These are phyloP conservation scores for Tachysurus vachellii DNA, from an alignment of 2,113 vertebrate species.

Conservation along the genomic window DNA sequence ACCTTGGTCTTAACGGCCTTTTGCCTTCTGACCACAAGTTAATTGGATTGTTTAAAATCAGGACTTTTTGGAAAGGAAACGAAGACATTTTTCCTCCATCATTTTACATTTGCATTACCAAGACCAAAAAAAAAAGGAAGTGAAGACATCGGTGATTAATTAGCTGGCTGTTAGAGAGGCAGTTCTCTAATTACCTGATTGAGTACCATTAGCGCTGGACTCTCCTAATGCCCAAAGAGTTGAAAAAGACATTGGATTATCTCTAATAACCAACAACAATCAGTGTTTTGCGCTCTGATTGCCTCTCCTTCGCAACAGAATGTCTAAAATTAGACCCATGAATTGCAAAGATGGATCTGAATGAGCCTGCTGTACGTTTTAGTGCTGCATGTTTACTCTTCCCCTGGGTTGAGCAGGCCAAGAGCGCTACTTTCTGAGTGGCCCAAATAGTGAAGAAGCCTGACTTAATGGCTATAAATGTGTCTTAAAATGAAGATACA, in stretches of 20 bases:
- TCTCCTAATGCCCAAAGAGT: constrained; percentile 48
- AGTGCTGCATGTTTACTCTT: constrained; percentile 13
- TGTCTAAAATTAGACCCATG: constrained; percentile 4
- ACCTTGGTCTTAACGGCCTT: constrained; percentile 25
- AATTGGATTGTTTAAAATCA: constrained; percentile 38
- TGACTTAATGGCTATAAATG: constrained; percentile 40
- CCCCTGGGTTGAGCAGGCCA: constrained; percentile 27
- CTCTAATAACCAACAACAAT: constrained; percentile 3
- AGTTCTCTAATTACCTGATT: constrained; percentile 58
- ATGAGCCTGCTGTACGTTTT: not conserved
- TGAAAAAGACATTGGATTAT: constrained; percentile 40
- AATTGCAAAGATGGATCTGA: constrained; percentile 1
- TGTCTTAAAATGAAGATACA: constrained; percentile 41
- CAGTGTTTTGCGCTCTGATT: constrained; percentile 50
- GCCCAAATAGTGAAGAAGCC: constrained; percentile 60
- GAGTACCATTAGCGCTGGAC: constrained; percentile 48
- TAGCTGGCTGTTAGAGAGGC: constrained; percentile 50
- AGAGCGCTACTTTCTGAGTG: constrained; percentile 65
- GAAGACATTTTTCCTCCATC: constrained; percentile 33
- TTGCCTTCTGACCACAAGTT: constrained; percentile 21
- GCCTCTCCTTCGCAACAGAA: not conserved
- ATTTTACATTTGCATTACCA: constrained; percentile 31
- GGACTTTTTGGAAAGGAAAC: constrained; percentile 29
- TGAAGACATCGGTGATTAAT: constrained; percentile 49
- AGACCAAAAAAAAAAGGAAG: constrained; percentile 30